Evolutionary conservation across 2,113 vertebrate genomes (phyloP).

Genomic region (Nyctibius bracteatus): DNA sequence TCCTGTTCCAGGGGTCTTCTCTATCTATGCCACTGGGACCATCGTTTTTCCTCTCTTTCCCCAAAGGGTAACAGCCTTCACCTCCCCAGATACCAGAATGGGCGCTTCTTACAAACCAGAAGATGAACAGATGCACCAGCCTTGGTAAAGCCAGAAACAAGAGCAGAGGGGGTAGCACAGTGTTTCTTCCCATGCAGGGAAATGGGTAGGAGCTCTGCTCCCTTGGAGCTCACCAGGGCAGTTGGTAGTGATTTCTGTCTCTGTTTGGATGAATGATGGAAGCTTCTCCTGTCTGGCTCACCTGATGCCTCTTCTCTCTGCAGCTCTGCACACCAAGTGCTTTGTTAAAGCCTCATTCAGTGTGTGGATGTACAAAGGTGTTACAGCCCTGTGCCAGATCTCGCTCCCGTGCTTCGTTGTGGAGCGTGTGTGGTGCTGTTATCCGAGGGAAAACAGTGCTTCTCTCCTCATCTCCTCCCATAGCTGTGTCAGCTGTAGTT

Average conservation of each 20-base stretch:
- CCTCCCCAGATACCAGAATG: neutral
- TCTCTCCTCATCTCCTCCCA: neutral
- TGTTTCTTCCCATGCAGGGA: fast-evolving
- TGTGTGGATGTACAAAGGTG: neutral
- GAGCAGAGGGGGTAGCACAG: neutral
- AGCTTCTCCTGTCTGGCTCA: neutral
- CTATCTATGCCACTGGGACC: too few relatives aligned
- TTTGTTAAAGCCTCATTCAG: neutral
- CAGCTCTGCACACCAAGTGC: neutral
- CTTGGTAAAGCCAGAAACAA: neutral
- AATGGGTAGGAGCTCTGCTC: neutral
- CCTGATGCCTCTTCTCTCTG: neutral
- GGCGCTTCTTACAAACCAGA: neutral
- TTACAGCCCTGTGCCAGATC: neutral
- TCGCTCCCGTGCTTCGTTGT: fast-evolving
- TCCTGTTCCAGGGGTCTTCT: neutral
- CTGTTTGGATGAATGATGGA: neutral
- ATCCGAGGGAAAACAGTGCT: neutral
- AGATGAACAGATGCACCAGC: neutral
- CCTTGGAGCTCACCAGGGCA: neutral
- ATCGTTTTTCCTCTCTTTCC: neutral
- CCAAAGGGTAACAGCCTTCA: neutral
- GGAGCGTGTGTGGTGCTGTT: fast-evolving
- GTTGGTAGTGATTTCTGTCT: neutral
- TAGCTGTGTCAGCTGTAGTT: neutral